Base-by-base conservation (phyloP, 2,797 vertebrate species). In the Myiotriccus ornatus region DNA sequence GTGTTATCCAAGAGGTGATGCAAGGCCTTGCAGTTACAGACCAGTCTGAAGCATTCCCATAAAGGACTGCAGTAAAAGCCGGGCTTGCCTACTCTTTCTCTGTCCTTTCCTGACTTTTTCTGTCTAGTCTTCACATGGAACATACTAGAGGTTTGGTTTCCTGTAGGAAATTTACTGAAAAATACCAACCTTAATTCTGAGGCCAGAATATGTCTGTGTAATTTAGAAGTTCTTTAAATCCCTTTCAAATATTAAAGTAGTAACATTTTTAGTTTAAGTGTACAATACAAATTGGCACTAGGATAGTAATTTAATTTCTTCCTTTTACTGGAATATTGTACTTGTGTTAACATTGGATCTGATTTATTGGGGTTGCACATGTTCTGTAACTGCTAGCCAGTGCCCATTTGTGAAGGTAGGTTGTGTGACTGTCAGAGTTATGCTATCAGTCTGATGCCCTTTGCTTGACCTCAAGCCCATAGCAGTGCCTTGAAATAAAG, bases 401-500 rank as follows among this genome's bases (percentile, higher is more conserved):
- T 39, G 67, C 70, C 84, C 49, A 21, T 74, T 89, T 85, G 43
- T 73, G 87, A 90, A 84, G 69, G 85, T 63, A 24, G 1, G 4
- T 30, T 75, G 9, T 80, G 47, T 63, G 55, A 32, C 59, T 86
- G 41, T 80, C 73, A 59, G 68, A 69, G 67, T 65, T 92, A 44
- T 81, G 47, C 80, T 92, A 49, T 94, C 85, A 78, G 30, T 84
- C 59, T 88, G 62, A 63, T 87, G 80, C 43, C 78, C 77, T 95
- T 83, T 76, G 32, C 55, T 90, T 90, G 80, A 94, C 63, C 89
- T 81, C 37, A 87, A 76, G 84, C 90, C 60, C 47, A 43, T n/a
- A 89, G 68, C 50, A 67, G 20, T 90, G 94, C 79, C 49, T 69
- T 96, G 62, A 90, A 94, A 93, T 93, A 90, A 84, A 34, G 46